Evolutionary conservation across 2,113 vertebrate species (phyloP).

Genomic region (Daboia siamensis): DNA sequence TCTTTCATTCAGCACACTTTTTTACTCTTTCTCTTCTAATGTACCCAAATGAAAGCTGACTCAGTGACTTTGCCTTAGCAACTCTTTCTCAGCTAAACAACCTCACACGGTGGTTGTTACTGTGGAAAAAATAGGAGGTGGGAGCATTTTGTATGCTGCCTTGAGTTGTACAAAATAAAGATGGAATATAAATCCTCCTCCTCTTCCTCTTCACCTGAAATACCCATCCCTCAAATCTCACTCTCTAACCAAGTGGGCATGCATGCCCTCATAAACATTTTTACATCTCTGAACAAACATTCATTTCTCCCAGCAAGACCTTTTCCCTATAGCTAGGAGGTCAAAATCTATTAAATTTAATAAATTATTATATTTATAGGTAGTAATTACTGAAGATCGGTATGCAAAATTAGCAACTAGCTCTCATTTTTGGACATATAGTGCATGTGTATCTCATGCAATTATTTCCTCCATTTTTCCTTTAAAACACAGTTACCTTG

Average conservation of each 20-base stretch:
- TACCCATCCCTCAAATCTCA: neutral
- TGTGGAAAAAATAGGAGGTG: neutral
- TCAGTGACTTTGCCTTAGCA: neutral
- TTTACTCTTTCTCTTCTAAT: neutral
- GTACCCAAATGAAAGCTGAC: neutral
- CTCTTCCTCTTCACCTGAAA: neutral
- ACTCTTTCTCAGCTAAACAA: neutral
- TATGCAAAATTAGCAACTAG: too few relatives aligned
- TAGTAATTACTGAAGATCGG: too few relatives aligned
- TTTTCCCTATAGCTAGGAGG: too few relatives aligned
- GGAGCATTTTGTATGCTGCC: neutral
- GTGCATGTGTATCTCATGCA: neutral
- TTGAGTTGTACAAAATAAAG: neutral
- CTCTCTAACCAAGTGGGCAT: too few relatives aligned
- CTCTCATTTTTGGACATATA: neutral
- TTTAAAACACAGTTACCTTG: neutral
- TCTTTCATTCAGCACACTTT: neutral
- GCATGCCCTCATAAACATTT: too few relatives aligned
- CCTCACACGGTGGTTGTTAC: neutral
- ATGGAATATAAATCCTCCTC: neutral
- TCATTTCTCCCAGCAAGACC: too few relatives aligned
- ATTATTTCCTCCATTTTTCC: neutral
- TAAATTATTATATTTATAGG: too few relatives aligned
- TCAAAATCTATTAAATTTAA: too few relatives aligned
- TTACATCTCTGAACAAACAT: too few relatives aligned